phyloP scores from a whole-genome alignment of 1,140 invertebrate species.

The Pseudomyrmex sp. region DNA sequence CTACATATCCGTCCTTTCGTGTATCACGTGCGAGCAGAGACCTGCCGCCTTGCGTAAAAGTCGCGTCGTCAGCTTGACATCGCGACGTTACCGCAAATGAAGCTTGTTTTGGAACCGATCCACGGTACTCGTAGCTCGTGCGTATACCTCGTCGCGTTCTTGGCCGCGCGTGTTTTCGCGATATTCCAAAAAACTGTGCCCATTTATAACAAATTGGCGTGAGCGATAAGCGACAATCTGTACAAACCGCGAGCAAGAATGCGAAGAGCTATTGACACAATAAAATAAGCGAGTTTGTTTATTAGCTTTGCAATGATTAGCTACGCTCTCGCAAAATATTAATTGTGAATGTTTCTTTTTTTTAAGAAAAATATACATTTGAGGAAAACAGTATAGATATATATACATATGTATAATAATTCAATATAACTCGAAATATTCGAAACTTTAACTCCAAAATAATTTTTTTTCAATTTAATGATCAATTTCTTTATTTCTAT shows the following conservation, averaged over 20 bases:
- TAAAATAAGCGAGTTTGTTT: not conserved
- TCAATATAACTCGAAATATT: too few relatives aligned
- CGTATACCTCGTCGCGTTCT: slow-evolving; percentile 33
- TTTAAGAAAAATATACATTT: not conserved
- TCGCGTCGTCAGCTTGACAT: slow-evolving; percentile 13
- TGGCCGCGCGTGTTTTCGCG: slow-evolving; percentile 13
- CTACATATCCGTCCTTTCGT: slow-evolving; percentile 25
- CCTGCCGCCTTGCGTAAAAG: not conserved
- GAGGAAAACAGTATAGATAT: not conserved
- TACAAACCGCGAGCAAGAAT: not conserved
- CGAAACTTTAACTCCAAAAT: too few relatives aligned
- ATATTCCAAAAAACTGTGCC: not conserved
- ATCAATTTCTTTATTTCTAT: too few relatives aligned
- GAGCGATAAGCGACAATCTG: not conserved
- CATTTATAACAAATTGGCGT: too few relatives aligned
- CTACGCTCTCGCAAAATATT: not conserved
- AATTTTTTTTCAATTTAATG: too few relatives aligned
- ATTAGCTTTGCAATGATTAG: not conserved
- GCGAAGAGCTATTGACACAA: not conserved
- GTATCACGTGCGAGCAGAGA: slow-evolving; percentile 14
- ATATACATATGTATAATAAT: too few relatives aligned
- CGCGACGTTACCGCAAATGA: slow-evolving; percentile 61
- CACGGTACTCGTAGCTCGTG: slow-evolving; percentile 46
- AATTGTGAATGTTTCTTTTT: not conserved
- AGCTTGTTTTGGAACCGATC: slow-evolving; percentile 74